Percentiles rank a stretch among this genome's conserved stretches.
These are phyloP conservation scores for Numenius arquata DNA, from an alignment of 2,113 vertebrate species.

Conservation along the genomic window DNA sequence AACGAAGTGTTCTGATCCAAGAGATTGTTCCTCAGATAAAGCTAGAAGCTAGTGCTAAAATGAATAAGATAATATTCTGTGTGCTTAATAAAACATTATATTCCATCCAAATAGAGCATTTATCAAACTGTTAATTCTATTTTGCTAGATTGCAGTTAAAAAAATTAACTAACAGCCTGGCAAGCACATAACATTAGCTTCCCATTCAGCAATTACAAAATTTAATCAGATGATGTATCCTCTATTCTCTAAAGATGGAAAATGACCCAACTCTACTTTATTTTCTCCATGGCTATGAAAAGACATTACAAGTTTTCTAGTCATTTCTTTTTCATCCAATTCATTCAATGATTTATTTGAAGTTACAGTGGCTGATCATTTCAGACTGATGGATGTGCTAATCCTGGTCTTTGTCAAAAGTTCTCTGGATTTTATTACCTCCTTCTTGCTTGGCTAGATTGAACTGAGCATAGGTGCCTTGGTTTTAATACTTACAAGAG, in stretches of 20 bases:
- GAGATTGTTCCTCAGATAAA: not conserved
- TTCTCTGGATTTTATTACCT: not conserved
- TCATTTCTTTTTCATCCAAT: not conserved
- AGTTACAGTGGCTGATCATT: not conserved
- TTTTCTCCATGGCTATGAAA: not conserved
- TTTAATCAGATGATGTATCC: not conserved
- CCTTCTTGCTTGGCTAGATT: not conserved
- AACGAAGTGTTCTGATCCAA: not conserved
- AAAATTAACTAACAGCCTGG: not conserved
- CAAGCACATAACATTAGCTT: not conserved
- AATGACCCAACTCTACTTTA: not conserved
- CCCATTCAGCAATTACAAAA: not conserved
- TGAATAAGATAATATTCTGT: not conserved
- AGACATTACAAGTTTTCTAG: not conserved
- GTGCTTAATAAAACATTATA: not conserved
- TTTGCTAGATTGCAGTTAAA: not conserved
- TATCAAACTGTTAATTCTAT: not conserved
- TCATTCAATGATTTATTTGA: not conserved
- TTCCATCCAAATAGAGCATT: not conserved
- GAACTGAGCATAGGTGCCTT: not conserved
- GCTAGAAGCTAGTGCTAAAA: not conserved
- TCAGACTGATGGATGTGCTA: not conserved
- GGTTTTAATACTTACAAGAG: not conserved
- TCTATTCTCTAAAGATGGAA: not conserved
- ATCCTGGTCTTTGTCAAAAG: not conserved